Evolutionary conservation across 2,113 vertebrate genomes (phyloP), one percentile per base, ranked within the genome.

Genomic region (Centrocercus urophasianus): DNA sequence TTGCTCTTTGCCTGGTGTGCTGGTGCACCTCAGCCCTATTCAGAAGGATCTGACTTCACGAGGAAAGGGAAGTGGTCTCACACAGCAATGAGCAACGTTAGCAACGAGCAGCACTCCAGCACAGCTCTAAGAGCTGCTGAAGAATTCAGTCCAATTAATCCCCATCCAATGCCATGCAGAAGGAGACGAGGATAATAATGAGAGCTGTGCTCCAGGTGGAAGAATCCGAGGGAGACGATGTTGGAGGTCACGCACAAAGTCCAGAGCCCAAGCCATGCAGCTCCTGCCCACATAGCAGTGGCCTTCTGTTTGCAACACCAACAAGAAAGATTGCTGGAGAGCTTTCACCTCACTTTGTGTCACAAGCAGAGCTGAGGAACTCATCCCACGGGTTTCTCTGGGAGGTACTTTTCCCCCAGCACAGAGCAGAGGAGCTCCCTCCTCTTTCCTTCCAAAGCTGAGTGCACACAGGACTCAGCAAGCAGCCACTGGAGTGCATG

Each of bases 81-180:
- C 42, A 48, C 36, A 91, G 43, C 64, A 87, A 38, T 73, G 1
- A 91, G 43, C 80, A 66, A 70, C 24, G 3, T 28, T 7, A 84
- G 38, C 36, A 73, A 48, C 65, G n/a, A 64, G 60, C 65, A 48
- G 20, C 32, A 12, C 11, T 40, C 72, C 66, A 56, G 50, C 69
- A 66, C n/a, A 60, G 57, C 70, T 64, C 47, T 57, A 34, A 72
- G 67, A 56, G 72, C 56, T 69, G n/a, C 36, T 75, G 63, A 75
- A 19, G 57, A 83, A 81, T 83, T 81, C 59, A 86, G 27, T 27
- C 57, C 34, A 81, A 75, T 83, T 81, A 86, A 52, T 52, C 57
- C 34, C 66, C 77, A 56, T 61, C 50, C 93, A 27, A 47, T 15
- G 24, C 25, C 63, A 27, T 48, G 4, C 50, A 15, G 57, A 75